phyloP scores from a whole-genome alignment of 2,888 invertebrate genomes.

The Cryptocheilus praepositus region DNA sequence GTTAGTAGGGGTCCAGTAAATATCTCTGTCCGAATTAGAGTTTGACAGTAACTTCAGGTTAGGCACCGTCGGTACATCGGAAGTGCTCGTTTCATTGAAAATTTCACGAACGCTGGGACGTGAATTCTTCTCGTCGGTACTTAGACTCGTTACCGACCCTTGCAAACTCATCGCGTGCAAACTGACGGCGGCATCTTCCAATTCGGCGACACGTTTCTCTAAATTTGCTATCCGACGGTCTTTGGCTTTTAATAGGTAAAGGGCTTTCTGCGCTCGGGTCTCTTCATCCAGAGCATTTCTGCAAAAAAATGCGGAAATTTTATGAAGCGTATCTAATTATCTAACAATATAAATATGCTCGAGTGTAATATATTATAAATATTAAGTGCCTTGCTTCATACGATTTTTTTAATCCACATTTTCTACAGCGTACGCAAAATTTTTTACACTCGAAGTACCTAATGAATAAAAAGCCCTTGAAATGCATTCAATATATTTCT shows the following conservation, averaged over 20 bases:
- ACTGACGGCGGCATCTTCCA: conserved; percentile 37
- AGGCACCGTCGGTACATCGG: conserved; percentile 12
- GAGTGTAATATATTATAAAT: too few species aligned
- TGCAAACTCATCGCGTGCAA: conserved; percentile 33
- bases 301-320: conserved; percentile 27
- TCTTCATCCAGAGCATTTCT: conserved; percentile 57
- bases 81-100: too few species aligned
- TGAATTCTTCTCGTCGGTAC: background rate
- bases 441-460: too few species aligned
- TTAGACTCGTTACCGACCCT: too few species aligned
- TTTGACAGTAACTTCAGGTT: conserved; percentile 5
- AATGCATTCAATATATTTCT: too few species aligned
- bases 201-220: conserved; percentile 46
- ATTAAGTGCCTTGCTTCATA: too few species aligned
- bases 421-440: too few species aligned
- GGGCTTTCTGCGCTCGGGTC: conserved; percentile 48
- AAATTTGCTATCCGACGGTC: conserved; percentile 51
- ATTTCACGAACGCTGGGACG: background rate
- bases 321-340: too few species aligned
- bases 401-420: too few species aligned
- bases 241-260: conserved; percentile 47
- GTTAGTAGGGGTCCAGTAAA: conserved; percentile 7
- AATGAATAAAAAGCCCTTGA: too few species aligned
- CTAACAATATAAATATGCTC: too few species aligned
- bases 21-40: conserved; percentile 25